Conservation (phyloP, 2,113 vertebrate species). For the Dinomys branickii region DNA sequence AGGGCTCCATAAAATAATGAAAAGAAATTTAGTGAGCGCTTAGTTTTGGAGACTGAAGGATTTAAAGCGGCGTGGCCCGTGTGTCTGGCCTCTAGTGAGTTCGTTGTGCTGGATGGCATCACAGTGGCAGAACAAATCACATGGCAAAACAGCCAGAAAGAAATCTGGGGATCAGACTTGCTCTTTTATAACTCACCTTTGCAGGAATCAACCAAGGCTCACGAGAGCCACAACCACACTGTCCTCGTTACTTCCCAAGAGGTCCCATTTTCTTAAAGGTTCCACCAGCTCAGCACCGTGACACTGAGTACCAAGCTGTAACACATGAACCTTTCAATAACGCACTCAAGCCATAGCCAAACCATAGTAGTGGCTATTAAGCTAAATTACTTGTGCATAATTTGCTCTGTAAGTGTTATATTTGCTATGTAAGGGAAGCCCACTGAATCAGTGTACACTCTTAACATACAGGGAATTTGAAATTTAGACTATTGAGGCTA, state of each 20-base stretch:
- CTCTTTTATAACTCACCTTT: background rate
- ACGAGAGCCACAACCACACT: background rate
- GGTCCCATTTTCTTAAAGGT: background rate
- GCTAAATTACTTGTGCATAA: background rate
- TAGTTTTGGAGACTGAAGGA: background rate
- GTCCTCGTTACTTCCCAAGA: background rate
- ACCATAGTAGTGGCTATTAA: background rate
- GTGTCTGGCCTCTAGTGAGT: too few relatives aligned
- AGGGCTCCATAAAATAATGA: rapidly evolving
- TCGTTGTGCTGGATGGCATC: too few relatives aligned
- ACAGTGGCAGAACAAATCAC: background rate
- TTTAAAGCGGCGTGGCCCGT: background rate
- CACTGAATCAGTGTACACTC: background rate
- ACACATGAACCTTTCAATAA: background rate
- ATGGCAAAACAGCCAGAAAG: background rate
- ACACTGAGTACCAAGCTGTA: too few relatives aligned
- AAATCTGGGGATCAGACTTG: background rate
- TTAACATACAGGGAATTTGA: conserved; percentile 13
- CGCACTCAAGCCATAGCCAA: too few relatives aligned
- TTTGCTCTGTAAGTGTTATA: background rate
- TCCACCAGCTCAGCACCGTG: background rate
- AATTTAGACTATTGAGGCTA: background rate
- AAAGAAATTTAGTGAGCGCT: background rate
- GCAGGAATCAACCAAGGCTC: background rate
- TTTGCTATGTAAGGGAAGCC: background rate